These are phyloP conservation scores for Myotis yumanensis DNA, from an alignment of 2,113 vertebrate genomes.

Conservation along the genomic window DNA sequence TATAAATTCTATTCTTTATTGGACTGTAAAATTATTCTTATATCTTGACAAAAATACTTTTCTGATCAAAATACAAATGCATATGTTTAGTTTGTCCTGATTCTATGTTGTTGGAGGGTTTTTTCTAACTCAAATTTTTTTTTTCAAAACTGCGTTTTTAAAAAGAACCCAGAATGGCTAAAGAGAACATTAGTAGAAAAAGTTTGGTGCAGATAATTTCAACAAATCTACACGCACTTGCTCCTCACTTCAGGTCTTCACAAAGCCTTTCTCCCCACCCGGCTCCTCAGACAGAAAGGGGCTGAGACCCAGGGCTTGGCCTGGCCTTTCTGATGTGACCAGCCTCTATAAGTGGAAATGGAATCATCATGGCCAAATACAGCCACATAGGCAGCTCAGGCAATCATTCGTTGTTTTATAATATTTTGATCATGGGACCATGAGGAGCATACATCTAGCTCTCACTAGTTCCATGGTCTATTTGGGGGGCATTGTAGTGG, in stretches of 20 bases:
- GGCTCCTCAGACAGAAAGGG: not conserved
- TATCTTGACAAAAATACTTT: slow-evolving; percentile 50
- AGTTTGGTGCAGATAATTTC: not conserved
- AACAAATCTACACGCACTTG: not conserved
- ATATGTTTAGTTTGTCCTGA: not conserved
- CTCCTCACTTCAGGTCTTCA: not conserved
- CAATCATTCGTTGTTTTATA: not conserved
- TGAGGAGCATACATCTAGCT: not conserved
- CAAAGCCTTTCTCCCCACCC: not conserved
- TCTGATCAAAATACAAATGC: slow-evolving; percentile 23
- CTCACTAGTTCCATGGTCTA: not conserved
- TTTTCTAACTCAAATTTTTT: not conserved
- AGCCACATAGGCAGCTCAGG: not conserved
- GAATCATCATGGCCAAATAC: not conserved
- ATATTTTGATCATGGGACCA: not conserved
- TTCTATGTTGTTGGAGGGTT: not conserved
- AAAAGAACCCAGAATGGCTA: not conserved
- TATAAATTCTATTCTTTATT: slow-evolving; percentile 39
- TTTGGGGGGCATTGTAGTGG: not conserved
- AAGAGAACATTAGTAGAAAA: not conserved
- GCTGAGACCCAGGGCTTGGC: not conserved
- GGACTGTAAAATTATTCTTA: slow-evolving; percentile 30
- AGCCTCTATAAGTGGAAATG: not conserved
- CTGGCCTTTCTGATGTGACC: not conserved
- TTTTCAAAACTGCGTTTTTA: not conserved